Conservation (phyloP, 2,888 invertebrate species). For the Lucinisca nassula region DNA sequence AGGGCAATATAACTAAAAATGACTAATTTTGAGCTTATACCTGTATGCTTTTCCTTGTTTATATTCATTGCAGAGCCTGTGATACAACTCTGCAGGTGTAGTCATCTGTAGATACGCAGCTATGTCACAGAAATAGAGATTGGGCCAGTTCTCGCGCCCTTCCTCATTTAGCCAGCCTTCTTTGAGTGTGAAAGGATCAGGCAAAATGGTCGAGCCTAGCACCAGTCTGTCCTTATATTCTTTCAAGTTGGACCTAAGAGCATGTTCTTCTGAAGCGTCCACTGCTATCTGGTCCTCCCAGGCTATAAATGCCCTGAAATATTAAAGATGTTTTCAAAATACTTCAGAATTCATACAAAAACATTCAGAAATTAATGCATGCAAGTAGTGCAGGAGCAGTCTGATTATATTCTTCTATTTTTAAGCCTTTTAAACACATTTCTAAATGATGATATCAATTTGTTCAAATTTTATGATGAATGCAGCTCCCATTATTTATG, state of each 20-base stretch:
- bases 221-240: neutral
- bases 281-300: constrained; percentile 1
- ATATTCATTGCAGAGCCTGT: neutral
- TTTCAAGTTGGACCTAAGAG: neutral
- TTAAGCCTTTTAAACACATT: too few relatives aligned
- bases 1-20: too few relatives aligned
- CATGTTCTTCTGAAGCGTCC: neutral
- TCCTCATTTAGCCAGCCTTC: neutral
- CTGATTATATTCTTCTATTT: too few relatives aligned
- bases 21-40: neutral
- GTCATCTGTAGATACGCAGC: neutral
- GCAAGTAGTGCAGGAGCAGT: too few relatives aligned
- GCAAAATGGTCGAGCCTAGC: neutral
- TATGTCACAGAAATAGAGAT: neutral
- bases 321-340: too few relatives aligned
- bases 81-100: neutral
- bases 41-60: constrained; percentile 10
- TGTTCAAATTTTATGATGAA: too few relatives aligned
- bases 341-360: too few relatives aligned
- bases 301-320: neutral
- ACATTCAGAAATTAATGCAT: too few relatives aligned
- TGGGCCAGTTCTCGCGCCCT: neutral
- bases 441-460: too few relatives aligned
- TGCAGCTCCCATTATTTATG: too few relatives aligned
- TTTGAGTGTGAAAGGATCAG: constrained; percentile 7